These are phyloP conservation scores for Caranx melampygus DNA, from an alignment of 2,113 vertebrate genomes.

Conservation along the genomic window DNA sequence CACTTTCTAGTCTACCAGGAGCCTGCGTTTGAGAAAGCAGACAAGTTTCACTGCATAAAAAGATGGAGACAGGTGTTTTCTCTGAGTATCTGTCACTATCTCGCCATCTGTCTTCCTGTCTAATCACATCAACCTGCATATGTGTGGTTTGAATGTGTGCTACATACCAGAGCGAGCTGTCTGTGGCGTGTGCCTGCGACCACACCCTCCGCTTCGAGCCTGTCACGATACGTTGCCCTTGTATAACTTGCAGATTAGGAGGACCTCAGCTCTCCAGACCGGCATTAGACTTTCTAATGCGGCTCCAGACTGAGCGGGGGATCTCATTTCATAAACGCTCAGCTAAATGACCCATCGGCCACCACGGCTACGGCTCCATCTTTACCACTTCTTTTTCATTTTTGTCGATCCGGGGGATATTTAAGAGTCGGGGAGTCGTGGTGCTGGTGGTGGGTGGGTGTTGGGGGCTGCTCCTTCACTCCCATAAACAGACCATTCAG, in stretches of 20 bases:
- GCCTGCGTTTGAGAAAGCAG: neutral
- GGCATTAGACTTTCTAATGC: conserved; percentile 66
- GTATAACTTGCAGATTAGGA: conserved; percentile 51
- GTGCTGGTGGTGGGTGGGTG: conserved; percentile 1
- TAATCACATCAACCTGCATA: neutral
- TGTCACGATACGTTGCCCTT: conserved; percentile 29
- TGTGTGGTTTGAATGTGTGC: neutral
- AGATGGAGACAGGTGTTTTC: neutral
- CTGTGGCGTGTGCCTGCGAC: conserved; percentile 25
- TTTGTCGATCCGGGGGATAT: conserved; percentile 64
- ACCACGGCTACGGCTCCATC: conserved; percentile 48
- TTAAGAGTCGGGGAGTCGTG: conserved; percentile 43
- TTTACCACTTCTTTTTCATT: conserved; percentile 65
- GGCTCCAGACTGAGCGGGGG: conserved; percentile 23
- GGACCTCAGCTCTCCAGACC: conserved; percentile 64
- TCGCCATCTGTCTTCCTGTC: conserved; percentile 10
- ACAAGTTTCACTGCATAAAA: neutral
- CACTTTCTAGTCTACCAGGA: neutral
- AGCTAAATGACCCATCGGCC: conserved; percentile 60
- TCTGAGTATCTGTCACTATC: conserved; percentile 1
- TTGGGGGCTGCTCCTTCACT: neutral
- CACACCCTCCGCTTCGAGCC: conserved; percentile 16
- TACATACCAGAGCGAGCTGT: neutral
- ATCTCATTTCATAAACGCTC: conserved; percentile 67
- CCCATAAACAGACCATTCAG: conserved; percentile 18